phyloP scores from a whole-genome alignment of 2,888 invertebrate genomes.

The Caenorhabditis parvicauda region DNA sequence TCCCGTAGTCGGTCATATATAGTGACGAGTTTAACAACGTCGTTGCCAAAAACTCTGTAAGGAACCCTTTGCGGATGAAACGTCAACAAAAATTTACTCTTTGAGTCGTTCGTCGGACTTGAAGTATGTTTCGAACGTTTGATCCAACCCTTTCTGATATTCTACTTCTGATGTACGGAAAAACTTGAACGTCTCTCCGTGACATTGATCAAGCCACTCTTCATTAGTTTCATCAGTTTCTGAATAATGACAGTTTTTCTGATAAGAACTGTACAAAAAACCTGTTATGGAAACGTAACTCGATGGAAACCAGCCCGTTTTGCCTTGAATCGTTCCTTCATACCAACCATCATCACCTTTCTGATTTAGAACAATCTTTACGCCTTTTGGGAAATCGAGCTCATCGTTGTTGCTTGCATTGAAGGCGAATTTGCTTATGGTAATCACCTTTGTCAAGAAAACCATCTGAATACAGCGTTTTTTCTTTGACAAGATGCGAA shows the following conservation, averaged over 20 bases:
- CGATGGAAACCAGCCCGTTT: conserved; percentile 61
- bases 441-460: conserved; percentile 14
- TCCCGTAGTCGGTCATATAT: no score
- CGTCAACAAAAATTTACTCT: no score
- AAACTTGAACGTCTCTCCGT: background rate
- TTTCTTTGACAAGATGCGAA: conserved; percentile 15
- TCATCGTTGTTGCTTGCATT: conserved; percentile 96
- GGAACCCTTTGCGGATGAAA: no score
- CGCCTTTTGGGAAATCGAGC: conserved; percentile 89
- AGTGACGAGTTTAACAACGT: no score
- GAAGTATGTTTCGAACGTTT: no score
- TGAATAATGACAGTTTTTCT: background rate
- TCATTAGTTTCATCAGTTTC: conserved; percentile 16
- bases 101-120: no score
- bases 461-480: background rate
- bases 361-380: conserved; percentile 93
- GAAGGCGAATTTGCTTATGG: conserved; percentile 83
- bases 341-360: conserved; percentile 90
- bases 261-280: background rate
- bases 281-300: conserved; percentile 41
- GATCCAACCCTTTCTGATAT: conserved; percentile 12
- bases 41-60: no score
- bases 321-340: conserved; percentile 82
- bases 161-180: background rate
- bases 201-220: conserved; percentile 11